Conservation (phyloP, 1,140 invertebrate genomes). For the Bursaphelenchus mucronatus region DNA sequence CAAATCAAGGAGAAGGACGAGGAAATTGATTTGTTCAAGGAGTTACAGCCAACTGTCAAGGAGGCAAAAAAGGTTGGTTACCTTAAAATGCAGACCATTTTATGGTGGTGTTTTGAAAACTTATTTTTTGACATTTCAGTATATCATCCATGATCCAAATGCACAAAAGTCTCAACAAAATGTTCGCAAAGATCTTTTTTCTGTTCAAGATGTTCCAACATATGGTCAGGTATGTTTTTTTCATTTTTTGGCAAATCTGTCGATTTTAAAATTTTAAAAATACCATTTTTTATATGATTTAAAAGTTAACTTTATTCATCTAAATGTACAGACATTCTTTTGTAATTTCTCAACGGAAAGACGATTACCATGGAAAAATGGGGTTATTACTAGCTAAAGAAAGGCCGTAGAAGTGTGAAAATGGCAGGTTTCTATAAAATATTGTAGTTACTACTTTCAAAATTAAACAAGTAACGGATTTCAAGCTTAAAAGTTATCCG, state of each 20-base stretch:
- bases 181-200: conserved; percentile 28
- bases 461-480: no score
- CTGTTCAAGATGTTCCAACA: conserved; percentile 30
- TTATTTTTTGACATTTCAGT: conserved; percentile 8
- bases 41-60: conserved; percentile 36
- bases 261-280: no score
- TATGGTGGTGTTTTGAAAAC: conserved; percentile 3
- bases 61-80: conserved; percentile 30
- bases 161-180: conserved; percentile 11
- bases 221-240: conserved; percentile 20
- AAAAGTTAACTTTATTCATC: no score
- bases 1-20: conserved; percentile 10
- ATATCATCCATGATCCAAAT: conserved; percentile 11
- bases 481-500: no score
- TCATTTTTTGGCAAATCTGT: no score
- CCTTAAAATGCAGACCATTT: not conserved
- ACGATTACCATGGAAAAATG: no score
- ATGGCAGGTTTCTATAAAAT: no score
- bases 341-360: no score
- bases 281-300: no score
- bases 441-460: no score
- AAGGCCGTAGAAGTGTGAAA: no score
- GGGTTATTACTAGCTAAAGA: not conserved
- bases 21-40: conserved; percentile 35
- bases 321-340: no score